Base-by-base conservation (phyloP, 2,797 vertebrate species). In the Typhlichthys eigenmanni region DNA sequence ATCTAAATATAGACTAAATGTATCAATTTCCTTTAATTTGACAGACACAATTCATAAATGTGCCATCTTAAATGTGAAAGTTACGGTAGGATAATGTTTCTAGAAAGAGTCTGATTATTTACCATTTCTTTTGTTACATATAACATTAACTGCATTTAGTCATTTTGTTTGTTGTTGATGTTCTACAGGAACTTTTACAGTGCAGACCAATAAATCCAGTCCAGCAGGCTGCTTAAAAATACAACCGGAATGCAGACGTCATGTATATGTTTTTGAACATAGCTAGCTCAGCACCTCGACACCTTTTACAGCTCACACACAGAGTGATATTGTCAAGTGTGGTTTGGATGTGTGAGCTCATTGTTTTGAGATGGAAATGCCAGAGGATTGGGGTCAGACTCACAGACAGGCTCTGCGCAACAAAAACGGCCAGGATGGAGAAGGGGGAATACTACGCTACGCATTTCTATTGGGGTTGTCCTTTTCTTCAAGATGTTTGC, bases 361-460 rank as follows among this genome's bases (percentile, higher is more conserved):
- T 83, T 89, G 85, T 89, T 91, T 89, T 85, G 76, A 84, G 52
- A 89, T 88, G 87, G 87, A 88, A 91, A 91, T 87, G 79, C 81
- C 88, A 81, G 75, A 82, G 69, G 69, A 81, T 57, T 81, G 76
- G 82, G 81, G 75, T 83, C 76, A 82, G 72, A 63, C 75, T 82
- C 62, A 65, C 60, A 71, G 65, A 71, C 38, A 68, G 60, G 66
- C 66, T 48, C 51, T 46, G 56, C 62, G 57, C 58, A 55, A 4
- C 66, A 61, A 60, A 73, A 68, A 75, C 47, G 62, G 47, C 17
- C 7, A 59, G 46, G 51, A 16, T 13, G 16, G 43, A 74, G 38
- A 70, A 47, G 11, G 34, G 61, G 53, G 32, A 48, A 65, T 70
- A 34, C 58, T 55, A 52, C 9, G 16, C 64, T 38, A 13, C 43